A percentile compares a stretch with the other conserved stretches of the same genome.
phyloP scores from a whole-genome alignment of 2,113 vertebrate genomes.

The Bubalus kerabau region DNA sequence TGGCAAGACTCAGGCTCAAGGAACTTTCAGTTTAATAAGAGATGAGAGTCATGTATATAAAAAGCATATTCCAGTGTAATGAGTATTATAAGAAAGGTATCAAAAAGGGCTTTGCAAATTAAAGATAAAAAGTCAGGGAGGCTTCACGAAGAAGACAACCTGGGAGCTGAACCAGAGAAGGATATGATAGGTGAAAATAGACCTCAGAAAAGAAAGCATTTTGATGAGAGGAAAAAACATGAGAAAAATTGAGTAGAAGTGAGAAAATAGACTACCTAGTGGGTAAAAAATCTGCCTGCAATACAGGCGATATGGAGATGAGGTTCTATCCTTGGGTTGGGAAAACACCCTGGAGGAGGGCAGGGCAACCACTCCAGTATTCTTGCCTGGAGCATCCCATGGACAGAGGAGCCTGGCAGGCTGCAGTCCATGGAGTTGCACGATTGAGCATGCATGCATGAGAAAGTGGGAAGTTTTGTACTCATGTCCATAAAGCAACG shows the following conservation, averaged over 20 bases:
- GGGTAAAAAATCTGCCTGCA: not conserved
- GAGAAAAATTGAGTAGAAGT: not conserved
- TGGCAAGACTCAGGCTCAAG: not conserved
- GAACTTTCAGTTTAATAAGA: not conserved
- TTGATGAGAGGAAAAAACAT: not conserved
- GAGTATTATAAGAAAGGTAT: not conserved
- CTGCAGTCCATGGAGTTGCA: not conserved
- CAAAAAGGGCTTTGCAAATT: not conserved
- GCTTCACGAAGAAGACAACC: not conserved
- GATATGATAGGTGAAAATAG: not conserved
- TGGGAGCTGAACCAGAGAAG: too few species aligned
- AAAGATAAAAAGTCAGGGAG: not conserved
- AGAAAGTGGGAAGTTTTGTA: not conserved
- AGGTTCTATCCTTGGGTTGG: not conserved
- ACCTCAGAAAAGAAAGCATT: not conserved
- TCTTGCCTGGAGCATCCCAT: not conserved
- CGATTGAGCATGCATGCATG: accelerated
- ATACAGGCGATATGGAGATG: not conserved
- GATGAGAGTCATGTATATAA: not conserved
- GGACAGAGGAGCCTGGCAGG: not conserved
- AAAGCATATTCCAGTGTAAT: not conserved
- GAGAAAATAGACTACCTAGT: not conserved
- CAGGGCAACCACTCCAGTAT: not conserved
- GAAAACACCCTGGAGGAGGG: not conserved
- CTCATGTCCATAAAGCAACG: not conserved